Evolutionary conservation across 2,113 vertebrate species (phyloP).

Genomic region (Laterallus jamaicensis): DNA sequence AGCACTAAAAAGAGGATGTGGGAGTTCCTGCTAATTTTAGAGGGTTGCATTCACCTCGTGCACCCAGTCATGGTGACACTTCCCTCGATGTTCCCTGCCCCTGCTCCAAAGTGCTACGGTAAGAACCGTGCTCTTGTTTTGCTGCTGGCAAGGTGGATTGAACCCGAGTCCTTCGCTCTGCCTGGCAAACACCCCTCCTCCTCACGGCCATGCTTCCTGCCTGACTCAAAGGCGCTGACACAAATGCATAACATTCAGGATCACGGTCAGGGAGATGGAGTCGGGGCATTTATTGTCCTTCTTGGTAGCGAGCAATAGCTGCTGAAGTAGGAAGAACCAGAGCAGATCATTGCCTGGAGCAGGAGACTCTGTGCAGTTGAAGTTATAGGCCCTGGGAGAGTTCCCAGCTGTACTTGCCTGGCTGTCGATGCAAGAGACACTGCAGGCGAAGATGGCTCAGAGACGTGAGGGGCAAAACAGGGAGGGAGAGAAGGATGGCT

Average conservation of each 20-base stretch:
- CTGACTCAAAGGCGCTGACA: not conserved
- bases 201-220: not conserved
- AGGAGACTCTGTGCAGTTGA: conserved; percentile 49
- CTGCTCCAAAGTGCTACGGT: not conserved
- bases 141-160: conserved; percentile 40
- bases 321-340: conserved; percentile 57
- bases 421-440: conserved; percentile 47
- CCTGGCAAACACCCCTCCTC: not conserved
- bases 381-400: conserved; percentile 55
- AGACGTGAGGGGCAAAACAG: conserved; percentile 15
- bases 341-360: conserved; percentile 66
- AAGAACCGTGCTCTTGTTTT: not conserved
- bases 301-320: conserved; percentile 45
- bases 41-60: conserved; percentile 1
- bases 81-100: not conserved
- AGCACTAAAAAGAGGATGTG: not conserved
- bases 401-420: conserved; percentile 66
- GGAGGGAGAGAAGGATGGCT: conserved; percentile 39
- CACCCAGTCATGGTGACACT: not conserved
- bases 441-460: conserved; percentile 39
- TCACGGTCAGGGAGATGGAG: not conserved
- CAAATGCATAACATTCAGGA: not conserved
- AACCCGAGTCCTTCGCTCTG: not conserved
- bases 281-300: conserved; percentile 46
- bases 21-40: conserved; percentile 11